These are phyloP conservation scores for Agonopterix heracliana DNA, from an alignment of 2,888 invertebrate genomes.

Conservation along the genomic window DNA sequence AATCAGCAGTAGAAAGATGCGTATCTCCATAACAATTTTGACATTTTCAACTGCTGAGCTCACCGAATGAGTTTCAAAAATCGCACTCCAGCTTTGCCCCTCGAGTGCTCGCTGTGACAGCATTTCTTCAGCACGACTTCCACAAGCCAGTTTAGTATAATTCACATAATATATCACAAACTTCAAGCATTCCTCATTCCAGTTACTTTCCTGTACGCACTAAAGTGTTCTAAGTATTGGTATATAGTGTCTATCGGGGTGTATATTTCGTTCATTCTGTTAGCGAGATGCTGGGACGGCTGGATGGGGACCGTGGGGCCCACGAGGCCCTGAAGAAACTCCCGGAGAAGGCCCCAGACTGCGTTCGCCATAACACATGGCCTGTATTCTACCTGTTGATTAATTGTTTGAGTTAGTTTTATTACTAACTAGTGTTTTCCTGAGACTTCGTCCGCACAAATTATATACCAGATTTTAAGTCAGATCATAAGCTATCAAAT, in stretches of 20 bases:
- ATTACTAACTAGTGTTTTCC: not conserved
- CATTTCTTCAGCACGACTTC: too few relatives aligned
- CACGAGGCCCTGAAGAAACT: slow-evolving; percentile 93
- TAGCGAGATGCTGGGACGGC: slow-evolving; percentile 83
- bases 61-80: too few relatives aligned
- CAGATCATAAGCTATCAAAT: too few relatives aligned
- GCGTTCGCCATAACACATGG: slow-evolving; percentile 92
- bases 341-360: slow-evolving; percentile 94
- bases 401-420: not conserved
- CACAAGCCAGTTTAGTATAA: too few relatives aligned
- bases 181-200: slow-evolving; percentile 49
- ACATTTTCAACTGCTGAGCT: too few relatives aligned
- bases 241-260: slow-evolving; percentile 94
- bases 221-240: slow-evolving; percentile 96
- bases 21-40: too few relatives aligned
- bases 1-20: too few relatives aligned
- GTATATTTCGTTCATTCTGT: slow-evolving; percentile 88
- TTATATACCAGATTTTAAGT: too few relatives aligned
- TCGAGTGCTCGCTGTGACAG: too few relatives aligned
- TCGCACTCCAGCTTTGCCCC: too few relatives aligned
- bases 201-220: slow-evolving; percentile 87
- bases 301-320: slow-evolving; percentile 84
- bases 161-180: not conserved
- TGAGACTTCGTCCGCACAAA: too few relatives aligned
- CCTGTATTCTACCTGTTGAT: slow-evolving; percentile 86